Evolutionary conservation across 1,140 invertebrate species (phyloP).

Genomic region (Orius laevigatus): DNA sequence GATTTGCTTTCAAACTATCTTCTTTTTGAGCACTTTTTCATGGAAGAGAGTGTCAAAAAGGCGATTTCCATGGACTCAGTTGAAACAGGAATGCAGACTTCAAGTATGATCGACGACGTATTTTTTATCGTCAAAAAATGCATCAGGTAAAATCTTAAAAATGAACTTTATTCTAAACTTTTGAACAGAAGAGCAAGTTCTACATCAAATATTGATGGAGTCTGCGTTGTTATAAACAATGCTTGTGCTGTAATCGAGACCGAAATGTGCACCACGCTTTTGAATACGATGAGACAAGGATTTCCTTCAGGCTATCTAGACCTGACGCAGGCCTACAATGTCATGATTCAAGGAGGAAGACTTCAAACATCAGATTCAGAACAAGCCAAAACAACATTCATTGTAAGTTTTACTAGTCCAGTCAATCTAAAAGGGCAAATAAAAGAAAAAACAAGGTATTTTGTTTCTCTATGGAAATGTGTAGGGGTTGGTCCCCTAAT

Average conservation of each 20-base stretch:
- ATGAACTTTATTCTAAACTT: conserved; percentile 17
- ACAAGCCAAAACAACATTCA: conserved; percentile 47
- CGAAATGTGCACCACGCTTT: conserved; percentile 62
- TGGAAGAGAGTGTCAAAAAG: conserved; percentile 89
- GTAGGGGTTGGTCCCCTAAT: too few relatives aligned
- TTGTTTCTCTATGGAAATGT: neutral
- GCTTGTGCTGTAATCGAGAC: conserved; percentile 75
- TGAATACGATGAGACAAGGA: conserved; percentile 56
- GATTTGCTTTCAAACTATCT: conserved; percentile 83
- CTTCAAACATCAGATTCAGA: conserved; percentile 62
- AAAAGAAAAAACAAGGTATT: too few relatives aligned
- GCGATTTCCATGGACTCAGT: conserved; percentile 71
- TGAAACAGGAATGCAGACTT: conserved; percentile 51
- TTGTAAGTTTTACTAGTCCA: conserved; percentile 35
- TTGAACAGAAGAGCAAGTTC: conserved; percentile 60
- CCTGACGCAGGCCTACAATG: conserved; percentile 60
- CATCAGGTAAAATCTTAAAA: conserved; percentile 45
- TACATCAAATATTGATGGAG: conserved; percentile 83
- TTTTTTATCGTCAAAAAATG: conserved; percentile 97
- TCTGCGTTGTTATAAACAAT: conserved; percentile 94
- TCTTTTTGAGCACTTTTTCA: conserved; percentile 86
- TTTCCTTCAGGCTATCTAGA: conserved; percentile 78
- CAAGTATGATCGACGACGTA: conserved; percentile 92
- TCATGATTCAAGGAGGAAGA: conserved; percentile 66
- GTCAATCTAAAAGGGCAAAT: too few relatives aligned